Evolutionary conservation across 2,888 invertebrate species (phyloP).

Genomic region (Pilophorus perplexus): DNA sequence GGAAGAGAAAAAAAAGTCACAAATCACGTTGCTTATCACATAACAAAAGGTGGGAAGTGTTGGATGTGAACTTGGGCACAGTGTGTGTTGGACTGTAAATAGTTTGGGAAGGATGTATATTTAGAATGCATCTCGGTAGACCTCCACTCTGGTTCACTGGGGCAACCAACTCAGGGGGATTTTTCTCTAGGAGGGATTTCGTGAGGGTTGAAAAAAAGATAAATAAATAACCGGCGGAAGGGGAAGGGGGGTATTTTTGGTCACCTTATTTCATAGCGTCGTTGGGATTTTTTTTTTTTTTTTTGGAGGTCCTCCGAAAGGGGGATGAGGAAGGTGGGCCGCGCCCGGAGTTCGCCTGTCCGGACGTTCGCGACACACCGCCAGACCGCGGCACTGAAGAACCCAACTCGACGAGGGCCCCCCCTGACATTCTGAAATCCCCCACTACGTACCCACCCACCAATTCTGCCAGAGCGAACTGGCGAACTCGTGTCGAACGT

Average conservation of each 20-base stretch:
- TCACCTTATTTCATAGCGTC: conserved; percentile 27
- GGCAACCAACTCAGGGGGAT: background rate
- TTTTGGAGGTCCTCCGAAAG: background rate
- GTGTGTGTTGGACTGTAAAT: conserved; percentile 39
- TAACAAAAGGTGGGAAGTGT: conserved; percentile 24
- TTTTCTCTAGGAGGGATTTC: background rate
- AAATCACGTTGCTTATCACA: conserved; percentile 19
- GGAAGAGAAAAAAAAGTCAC: conserved; percentile 2
- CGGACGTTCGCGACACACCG: conserved; percentile 23
- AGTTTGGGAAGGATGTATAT: conserved; percentile 29
- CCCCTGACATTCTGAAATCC: no score
- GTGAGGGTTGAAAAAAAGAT: background rate
- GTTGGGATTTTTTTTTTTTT: no score
- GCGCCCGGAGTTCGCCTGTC: background rate
- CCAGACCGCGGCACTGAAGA: conserved; percentile 25
- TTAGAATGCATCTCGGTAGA: conserved; percentile 21
- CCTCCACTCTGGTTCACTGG: conserved; percentile 37
- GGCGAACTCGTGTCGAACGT: no score
- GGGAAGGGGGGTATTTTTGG: background rate
- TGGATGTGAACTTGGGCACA: conserved; percentile 31
- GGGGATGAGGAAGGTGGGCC: background rate
- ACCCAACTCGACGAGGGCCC: no score
- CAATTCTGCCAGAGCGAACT: background rate
- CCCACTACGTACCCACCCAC: background rate
- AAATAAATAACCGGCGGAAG: no score